Percentiles rank a stretch among this genome's conserved stretches.
These are phyloP conservation scores for Pelobates cultripes DNA, from an alignment of 2,797 vertebrate genomes.

Conservation along the genomic window DNA sequence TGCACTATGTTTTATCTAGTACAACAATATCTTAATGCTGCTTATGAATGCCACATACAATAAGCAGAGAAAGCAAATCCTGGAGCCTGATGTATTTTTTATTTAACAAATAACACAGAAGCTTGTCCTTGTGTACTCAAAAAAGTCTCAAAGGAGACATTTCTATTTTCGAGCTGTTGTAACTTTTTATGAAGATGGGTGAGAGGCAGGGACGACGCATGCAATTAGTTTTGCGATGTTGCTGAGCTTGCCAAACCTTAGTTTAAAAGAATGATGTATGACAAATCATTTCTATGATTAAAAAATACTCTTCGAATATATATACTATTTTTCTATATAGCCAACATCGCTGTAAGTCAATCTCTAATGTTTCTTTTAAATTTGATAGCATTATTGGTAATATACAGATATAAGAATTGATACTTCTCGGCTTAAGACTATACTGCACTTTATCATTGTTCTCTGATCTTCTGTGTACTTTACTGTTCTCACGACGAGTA, in stretches of 20 bases:
- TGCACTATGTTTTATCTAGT: slow-evolving; percentile 1
- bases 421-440: neutral
- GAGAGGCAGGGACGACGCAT: slow-evolving; percentile 19
- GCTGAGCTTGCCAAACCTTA: slow-evolving; percentile 48
- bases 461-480: neutral
- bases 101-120: slow-evolving; percentile 50
- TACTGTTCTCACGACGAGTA: neutral
- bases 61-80: slow-evolving; percentile 32
- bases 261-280: slow-evolving; percentile 25
- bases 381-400: neutral
- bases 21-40: slow-evolving; percentile 23
- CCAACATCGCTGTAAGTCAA: slow-evolving; percentile 22
- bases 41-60: slow-evolving; percentile 3
- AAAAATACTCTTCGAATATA: slow-evolving; percentile 7
- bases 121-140: slow-evolving; percentile 32
- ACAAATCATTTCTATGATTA: slow-evolving; percentile 28
- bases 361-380: slow-evolving; percentile 8
- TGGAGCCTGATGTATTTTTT: slow-evolving; percentile 45
- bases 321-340: slow-evolving; percentile 2
- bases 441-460: neutral
- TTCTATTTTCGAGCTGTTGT: slow-evolving; percentile 38
- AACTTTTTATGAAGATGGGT: slow-evolving; percentile 55
- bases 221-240: slow-evolving; percentile 42
- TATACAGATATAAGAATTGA: slow-evolving; percentile 11
- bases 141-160: slow-evolving; percentile 49